Conservation (phyloP, 2,797 vertebrate species). For the Tenualosa thibaudeaui region DNA sequence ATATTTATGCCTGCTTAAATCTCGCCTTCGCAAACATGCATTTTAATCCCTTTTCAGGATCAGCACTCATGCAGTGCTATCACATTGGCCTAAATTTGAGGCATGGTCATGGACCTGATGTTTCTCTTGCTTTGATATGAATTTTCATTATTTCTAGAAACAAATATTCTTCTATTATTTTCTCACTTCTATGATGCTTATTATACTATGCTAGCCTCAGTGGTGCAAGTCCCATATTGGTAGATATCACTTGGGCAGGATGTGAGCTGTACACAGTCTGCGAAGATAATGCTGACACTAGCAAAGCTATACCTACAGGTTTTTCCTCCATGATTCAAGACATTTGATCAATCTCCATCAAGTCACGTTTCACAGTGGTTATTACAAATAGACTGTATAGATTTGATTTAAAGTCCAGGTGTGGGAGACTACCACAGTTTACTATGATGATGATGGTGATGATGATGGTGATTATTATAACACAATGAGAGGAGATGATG, state of each 20-base stretch:
- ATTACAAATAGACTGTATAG: background rate
- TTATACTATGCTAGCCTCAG: background rate
- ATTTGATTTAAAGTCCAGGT: background rate
- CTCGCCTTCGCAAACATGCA: constrained; percentile 3
- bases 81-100: constrained; percentile 1
- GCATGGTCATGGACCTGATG: background rate
- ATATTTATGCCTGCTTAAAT: constrained; percentile 10
- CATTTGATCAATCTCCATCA: background rate
- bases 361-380: background rate
- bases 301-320: background rate
- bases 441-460: background rate
- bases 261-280: background rate
- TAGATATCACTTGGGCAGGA: background rate
- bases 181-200: background rate
- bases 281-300: background rate
- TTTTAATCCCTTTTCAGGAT: constrained; percentile 1
- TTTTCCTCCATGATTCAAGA: background rate
- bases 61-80: background rate
- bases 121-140: background rate
- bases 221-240: background rate
- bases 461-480: background rate
- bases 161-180: background rate
- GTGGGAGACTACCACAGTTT: background rate
- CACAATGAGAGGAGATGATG: background rate
- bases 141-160: background rate